Percentiles rank a stretch among this genome's conserved stretches.
phyloP scores from a whole-genome alignment of 2,797 vertebrate genomes.

The Pipistrellus kuhlii region DNA sequence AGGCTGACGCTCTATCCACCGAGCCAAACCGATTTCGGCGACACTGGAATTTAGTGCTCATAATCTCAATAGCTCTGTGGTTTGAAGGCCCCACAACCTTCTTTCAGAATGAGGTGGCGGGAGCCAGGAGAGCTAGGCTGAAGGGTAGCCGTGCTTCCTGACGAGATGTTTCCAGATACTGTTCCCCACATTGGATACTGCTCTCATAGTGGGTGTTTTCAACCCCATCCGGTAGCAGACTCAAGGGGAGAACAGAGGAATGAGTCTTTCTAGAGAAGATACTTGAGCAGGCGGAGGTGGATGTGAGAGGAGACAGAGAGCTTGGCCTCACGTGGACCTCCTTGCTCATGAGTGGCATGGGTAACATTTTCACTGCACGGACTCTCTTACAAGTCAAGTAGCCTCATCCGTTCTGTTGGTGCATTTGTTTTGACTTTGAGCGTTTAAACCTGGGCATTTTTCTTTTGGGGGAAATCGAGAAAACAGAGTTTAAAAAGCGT shows the following conservation, averaged over 20 bases:
- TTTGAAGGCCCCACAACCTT: background rate
- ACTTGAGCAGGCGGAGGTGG: background rate
- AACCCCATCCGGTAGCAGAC: background rate
- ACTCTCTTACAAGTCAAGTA: conserved; percentile 6
- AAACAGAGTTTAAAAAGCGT: conserved; percentile 7
- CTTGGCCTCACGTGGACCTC: background rate
- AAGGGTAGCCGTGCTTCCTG: background rate
- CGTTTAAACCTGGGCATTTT: conserved; percentile 42
- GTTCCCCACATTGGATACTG: background rate
- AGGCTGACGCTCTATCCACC: no score
- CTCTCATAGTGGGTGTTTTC: background rate
- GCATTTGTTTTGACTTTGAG: background rate
- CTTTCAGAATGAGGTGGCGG: background rate
- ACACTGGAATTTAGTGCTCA: no score
- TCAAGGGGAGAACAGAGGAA: background rate
- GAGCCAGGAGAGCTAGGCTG: background rate
- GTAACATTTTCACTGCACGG: background rate
- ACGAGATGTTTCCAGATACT: background rate
- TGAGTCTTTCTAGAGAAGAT: background rate
- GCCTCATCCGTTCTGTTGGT: background rate
- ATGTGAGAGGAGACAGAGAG: background rate
- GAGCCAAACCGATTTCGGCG: no score
- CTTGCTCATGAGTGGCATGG: background rate
- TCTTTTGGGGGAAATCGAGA: background rate
- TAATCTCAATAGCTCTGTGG: background rate